phyloP scores from a whole-genome alignment of 2,797 vertebrate genomes.

The Platyrinchus mystaceus region DNA sequence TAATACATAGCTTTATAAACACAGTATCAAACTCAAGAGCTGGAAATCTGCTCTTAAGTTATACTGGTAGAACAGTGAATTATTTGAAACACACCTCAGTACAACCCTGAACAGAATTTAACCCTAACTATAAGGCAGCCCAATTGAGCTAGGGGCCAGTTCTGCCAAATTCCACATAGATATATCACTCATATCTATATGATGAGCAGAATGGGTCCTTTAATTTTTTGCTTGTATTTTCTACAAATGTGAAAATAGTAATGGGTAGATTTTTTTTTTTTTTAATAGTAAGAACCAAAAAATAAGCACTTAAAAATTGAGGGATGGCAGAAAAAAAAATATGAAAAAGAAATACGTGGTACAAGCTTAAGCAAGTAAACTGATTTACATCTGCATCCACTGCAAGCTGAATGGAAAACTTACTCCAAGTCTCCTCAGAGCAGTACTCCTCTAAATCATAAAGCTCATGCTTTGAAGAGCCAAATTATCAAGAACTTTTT shows the following conservation, averaged over 20 bases:
- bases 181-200: background rate
- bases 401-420: conserved; percentile 39
- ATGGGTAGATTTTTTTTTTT: background rate
- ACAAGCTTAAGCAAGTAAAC: conserved; percentile 50
- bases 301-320: conserved; percentile 30
- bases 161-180: background rate
- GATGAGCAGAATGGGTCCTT: background rate
- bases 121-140: background rate
- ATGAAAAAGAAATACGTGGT: background rate
- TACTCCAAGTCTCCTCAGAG: conserved; percentile 7
- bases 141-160: background rate
- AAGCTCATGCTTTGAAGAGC: background rate
- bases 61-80: conserved; percentile 19
- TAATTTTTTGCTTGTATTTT: background rate
- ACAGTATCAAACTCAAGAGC: conserved; percentile 16
- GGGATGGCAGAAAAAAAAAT: background rate
- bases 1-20: conserved; percentile 20
- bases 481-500: conserved; percentile 34
- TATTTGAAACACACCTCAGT: conserved; percentile 1
- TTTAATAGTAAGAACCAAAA: conserved; percentile 27
- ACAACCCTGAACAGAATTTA: conserved; percentile 11
- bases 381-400: conserved; percentile 2
- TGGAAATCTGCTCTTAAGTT: conserved; percentile 47
- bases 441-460: background rate
- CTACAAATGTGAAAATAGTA: background rate